phyloP scores from a whole-genome alignment of 2,888 invertebrate species.

The Dorcus hopei region DNA sequence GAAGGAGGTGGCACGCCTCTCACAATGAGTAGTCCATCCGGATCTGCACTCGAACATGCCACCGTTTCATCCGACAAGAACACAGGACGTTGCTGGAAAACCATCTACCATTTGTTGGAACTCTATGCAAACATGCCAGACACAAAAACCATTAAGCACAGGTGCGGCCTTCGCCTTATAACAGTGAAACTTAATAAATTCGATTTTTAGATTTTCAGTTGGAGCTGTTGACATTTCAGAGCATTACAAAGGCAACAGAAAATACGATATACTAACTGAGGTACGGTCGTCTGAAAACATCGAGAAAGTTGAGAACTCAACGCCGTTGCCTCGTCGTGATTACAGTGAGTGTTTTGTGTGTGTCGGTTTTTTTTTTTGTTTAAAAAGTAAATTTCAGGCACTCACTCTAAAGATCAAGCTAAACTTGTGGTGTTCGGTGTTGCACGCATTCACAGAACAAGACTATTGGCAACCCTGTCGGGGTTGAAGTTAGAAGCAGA shows the following conservation, averaged over 20 bases:
- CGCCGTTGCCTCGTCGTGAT: conserved; percentile 26
- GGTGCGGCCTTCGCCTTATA: conserved; percentile 38
- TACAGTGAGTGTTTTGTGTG: background rate
- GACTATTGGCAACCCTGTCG: conserved; percentile 84
- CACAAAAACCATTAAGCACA: conserved; percentile 84
- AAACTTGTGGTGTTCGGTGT: conserved; percentile 80
- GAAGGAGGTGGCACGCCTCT: conserved; percentile 73
- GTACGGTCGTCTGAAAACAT: conserved; percentile 57
- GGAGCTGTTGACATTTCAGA: conserved; percentile 66
- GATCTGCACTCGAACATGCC: conserved; percentile 55
- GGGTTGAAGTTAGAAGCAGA: conserved; percentile 94
- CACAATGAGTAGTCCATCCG: conserved; percentile 61
- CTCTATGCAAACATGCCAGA: conserved; percentile 93
- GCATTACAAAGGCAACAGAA: conserved; percentile 61
- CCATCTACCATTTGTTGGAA: conserved; percentile 87
- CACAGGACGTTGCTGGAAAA: conserved; percentile 81
- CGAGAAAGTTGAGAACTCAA: conserved; percentile 52
- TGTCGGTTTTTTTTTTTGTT: background rate
- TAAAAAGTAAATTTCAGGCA: conserved; percentile 3
- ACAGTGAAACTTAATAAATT: conserved; percentile 9
- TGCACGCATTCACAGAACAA: conserved; percentile 80
- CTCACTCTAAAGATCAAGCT: conserved; percentile 61
- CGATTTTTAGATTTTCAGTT: conserved; percentile 59
- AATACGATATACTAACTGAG: conserved; percentile 57
- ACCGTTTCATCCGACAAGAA: conserved; percentile 54